Percentiles rank a stretch among this genome's conserved stretches.
These are phyloP conservation scores for Zophobas morio DNA, from an alignment of 1,140 invertebrate species.

Conservation along the genomic window DNA sequence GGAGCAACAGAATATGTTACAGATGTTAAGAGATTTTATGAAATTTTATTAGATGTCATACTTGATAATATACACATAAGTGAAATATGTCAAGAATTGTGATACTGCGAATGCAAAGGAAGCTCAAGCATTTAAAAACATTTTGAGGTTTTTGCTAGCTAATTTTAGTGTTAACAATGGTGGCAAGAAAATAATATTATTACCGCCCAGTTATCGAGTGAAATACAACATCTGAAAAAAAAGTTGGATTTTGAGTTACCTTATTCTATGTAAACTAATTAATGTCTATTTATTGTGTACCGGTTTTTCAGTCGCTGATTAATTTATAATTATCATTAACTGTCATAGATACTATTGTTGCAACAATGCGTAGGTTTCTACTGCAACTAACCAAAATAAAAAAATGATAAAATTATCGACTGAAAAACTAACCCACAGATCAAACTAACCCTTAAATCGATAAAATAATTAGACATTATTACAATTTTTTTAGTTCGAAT, in stretches of 20 bases:
- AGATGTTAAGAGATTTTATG: no score
- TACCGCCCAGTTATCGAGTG: slow-evolving; percentile 12
- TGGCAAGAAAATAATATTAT: slow-evolving; percentile 24
- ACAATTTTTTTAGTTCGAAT: slow-evolving; percentile 5
- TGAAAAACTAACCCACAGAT: slow-evolving; percentile 2
- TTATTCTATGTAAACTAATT: slow-evolving; percentile 30
- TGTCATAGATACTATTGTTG: background rate
- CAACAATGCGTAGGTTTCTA: background rate
- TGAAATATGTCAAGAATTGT: background rate
- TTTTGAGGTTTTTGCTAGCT: slow-evolving; percentile 11
- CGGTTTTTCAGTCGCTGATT: slow-evolving; percentile 2
- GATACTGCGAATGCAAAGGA: slow-evolving; percentile 25
- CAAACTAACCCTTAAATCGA: background rate
- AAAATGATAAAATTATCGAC: background rate
- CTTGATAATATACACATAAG: no score
- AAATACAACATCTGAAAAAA: slow-evolving; percentile 16
- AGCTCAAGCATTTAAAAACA: slow-evolving; percentile 30
- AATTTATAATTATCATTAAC: slow-evolving; percentile 12
- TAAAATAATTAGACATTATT: slow-evolving; percentile 7
- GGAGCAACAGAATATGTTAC: no score
- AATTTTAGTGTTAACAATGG: background rate
- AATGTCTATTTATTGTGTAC: slow-evolving; percentile 20
- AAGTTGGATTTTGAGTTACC: slow-evolving; percentile 22
- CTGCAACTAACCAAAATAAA: background rate
- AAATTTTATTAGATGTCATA: no score